Conservation (phyloP, 2,113 vertebrate species). For the Sciurus niger region DNA sequence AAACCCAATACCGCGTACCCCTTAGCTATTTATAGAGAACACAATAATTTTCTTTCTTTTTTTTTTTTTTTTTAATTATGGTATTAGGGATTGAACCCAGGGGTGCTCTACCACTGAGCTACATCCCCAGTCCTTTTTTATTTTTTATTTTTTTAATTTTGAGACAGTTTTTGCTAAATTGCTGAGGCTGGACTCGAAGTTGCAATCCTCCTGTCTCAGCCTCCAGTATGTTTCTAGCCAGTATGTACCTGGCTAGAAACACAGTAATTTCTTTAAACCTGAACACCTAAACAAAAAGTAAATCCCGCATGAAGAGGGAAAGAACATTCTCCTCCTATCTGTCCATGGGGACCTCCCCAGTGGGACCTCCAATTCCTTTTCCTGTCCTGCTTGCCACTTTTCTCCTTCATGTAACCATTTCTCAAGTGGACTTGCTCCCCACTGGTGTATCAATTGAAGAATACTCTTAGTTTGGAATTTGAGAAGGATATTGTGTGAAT, state of each 20-base stretch:
- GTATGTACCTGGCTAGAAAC: not conserved
- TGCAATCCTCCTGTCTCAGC: too few species aligned
- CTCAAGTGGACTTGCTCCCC: not conserved
- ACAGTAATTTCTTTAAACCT: not conserved
- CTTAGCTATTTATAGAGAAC: conserved; percentile 3
- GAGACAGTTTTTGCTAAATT: too few species aligned
- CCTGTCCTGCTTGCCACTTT: not conserved
- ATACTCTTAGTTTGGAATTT: not conserved
- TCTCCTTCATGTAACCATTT: not conserved
- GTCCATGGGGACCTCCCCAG: not conserved
- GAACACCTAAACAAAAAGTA: not conserved
- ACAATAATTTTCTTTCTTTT: not conserved
- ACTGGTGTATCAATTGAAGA: not conserved
- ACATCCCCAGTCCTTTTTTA: too few species aligned
- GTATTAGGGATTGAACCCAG: too few species aligned
- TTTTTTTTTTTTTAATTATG: too few species aligned
- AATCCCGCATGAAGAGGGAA: not conserved
- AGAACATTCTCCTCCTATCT: not conserved
- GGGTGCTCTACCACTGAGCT: too few species aligned
- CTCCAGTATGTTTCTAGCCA: too few species aligned
- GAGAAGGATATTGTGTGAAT: not conserved
- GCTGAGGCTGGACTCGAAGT: too few species aligned
- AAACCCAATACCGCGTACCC: not conserved
- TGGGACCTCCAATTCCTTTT: not conserved
- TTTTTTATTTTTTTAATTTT: too few species aligned